phyloP scores from a whole-genome alignment of 2,888 invertebrate species.

The Lasioglossum marginatum region DNA sequence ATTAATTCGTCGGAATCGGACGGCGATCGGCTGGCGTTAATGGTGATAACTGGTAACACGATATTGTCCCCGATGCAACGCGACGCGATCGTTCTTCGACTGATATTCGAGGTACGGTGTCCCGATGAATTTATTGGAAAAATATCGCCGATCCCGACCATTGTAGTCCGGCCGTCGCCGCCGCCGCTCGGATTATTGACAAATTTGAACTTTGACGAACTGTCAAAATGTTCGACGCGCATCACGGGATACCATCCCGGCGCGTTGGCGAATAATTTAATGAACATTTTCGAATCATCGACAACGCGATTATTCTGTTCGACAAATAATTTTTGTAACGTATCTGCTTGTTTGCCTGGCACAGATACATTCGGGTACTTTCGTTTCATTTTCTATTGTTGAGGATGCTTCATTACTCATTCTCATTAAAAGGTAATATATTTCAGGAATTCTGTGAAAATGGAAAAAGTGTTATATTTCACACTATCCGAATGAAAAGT shows the following conservation, averaged over 20 bases:
- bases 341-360: neutral
- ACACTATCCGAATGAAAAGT: too few species aligned
- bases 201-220: neutral
- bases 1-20: slow-evolving; percentile 45
- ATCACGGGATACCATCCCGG: neutral
- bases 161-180: neutral
- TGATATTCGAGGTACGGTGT: neutral
- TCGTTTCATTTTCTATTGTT: too few species aligned
- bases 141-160: slow-evolving; percentile 1
- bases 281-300: neutral
- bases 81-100: neutral
- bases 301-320: neutral
- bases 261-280: neutral
- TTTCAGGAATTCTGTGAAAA: too few species aligned
- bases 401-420: too few species aligned
- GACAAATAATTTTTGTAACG: neutral
- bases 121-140: slow-evolving; percentile 1
- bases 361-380: too few species aligned
- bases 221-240: neutral
- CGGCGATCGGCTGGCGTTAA: slow-evolving; percentile 46
- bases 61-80: slow-evolving; percentile 13
- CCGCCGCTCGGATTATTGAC: neutral
- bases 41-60: slow-evolving; percentile 17
- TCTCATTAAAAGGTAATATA: too few species aligned
- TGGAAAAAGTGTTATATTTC: too few species aligned